A percentile compares a stretch with the other conserved stretches of the same genome.
These are phyloP conservation scores for Neodiprion virginianus DNA, from an alignment of 1,140 invertebrate genomes.

Conservation along the genomic window DNA sequence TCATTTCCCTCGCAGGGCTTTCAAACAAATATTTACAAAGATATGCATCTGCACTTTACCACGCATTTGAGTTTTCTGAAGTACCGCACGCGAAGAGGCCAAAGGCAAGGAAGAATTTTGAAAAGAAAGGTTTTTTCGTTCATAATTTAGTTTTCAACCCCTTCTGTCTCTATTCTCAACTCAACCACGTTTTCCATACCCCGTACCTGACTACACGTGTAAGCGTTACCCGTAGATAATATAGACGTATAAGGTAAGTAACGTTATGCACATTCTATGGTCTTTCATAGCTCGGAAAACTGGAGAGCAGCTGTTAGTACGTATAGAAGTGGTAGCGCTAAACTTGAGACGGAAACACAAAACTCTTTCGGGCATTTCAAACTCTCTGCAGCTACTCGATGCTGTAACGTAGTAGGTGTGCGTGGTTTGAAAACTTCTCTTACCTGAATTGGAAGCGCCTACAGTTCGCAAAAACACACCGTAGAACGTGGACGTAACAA, in stretches of 20 bases:
- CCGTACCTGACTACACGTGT: neutral
- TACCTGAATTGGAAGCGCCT: neutral
- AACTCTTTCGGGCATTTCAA: constrained; percentile 5
- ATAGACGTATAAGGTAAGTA: neutral
- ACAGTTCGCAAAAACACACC: too few relatives aligned
- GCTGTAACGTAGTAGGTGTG: neutral
- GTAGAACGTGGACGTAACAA: too few relatives aligned
- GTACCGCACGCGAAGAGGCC: neutral
- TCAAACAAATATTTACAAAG: neutral
- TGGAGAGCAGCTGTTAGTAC: neutral
- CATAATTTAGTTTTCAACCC: neutral
- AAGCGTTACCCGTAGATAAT: neutral
- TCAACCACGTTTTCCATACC: neutral
- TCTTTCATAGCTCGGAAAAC: neutral
- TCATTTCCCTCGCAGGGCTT: too few relatives aligned
- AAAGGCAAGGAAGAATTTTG: neutral
- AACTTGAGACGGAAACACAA: neutral
- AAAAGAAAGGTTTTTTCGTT: constrained; percentile 3
- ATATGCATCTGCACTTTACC: neutral
- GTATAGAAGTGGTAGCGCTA: neutral
- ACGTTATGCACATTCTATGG: neutral
- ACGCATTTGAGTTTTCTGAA: neutral
- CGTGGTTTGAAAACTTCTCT: neutral
- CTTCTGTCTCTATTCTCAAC: constrained; percentile 1
- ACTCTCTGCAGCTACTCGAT: neutral